Evolutionary conservation across 2,888 invertebrate genomes (phyloP), one percentile per base, ranked within the genome.

Genomic region (Acholoe squamosa): DNA sequence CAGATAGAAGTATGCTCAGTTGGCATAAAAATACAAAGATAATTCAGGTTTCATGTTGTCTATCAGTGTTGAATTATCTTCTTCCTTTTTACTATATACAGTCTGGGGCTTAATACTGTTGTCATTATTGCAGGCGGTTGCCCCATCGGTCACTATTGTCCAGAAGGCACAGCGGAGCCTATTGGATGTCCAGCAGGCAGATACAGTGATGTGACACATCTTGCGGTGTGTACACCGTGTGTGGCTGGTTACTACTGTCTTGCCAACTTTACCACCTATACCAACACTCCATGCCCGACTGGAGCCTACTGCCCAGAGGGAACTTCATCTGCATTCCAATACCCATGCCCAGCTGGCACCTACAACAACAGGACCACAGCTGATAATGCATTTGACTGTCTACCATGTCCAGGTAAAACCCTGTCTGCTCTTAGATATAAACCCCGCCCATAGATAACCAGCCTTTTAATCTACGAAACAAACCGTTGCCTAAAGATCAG

Each of bases 181-280:
- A 94, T 93, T 90, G 94, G 95, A 0, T 95, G 95, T 92, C 93
- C 94, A 10, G 92, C 93, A 5, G 95, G 95, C 89, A 94, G 95
- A 0, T 95, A 93, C 92, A 94, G 94, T 92, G 94, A 77, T 56
- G 31, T 80, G 28, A 94, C 94, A 61, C 93, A 94, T 90, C 94
- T 94, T 84, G 91, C 92, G 7, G 67, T 84, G 10, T 95, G 95
- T 92, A 92, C 91, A 34, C 90, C 93, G 0, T 95, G 95, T 92
- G 92, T 92, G 43, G 92, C 94, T n/a, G 95, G 95, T 22, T 95
- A 94, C 91, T 95, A 94, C 93, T 95, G 95, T 92, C 89, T 94
- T 28, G 93, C 93, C 43, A 94, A 94, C 91, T 92, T 93, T 10
- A 93, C 94, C 19, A 94, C 94, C 10, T 95, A 94, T 92, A 61